Conservation (phyloP, 2,888 invertebrate species). For the Pollenia angustigena region DNA sequence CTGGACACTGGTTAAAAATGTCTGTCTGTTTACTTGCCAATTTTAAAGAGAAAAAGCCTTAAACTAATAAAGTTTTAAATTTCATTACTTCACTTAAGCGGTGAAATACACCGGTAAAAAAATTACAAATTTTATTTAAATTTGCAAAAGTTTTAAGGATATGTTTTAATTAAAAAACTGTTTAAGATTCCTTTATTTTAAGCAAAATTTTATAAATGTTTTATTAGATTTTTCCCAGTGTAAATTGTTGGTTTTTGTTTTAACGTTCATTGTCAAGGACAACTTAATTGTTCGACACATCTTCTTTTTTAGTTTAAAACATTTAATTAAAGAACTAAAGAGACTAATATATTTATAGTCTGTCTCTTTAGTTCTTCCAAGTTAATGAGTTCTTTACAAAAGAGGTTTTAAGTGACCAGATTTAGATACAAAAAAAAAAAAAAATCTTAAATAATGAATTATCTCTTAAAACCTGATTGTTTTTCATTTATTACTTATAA, state of each 20-base stretch:
- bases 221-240: slow-evolving; percentile 19
- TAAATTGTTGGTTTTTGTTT: slow-evolving; percentile 43
- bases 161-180: not conserved
- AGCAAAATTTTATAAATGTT: not conserved
- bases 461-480: slow-evolving; percentile 50
- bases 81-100: slow-evolving; percentile 50
- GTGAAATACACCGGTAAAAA: slow-evolving; percentile 17
- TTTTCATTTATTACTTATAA: slow-evolving; percentile 40
- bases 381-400: slow-evolving; percentile 55
- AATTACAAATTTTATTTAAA: not conserved
- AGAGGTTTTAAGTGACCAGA: slow-evolving; percentile 53
- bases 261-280: slow-evolving; percentile 75
- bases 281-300: slow-evolving; percentile 68
- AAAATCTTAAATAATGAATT: slow-evolving; percentile 44
- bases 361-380: not conserved
- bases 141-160: not conserved
- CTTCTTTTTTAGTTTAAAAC: not conserved
- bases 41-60: slow-evolving; percentile 40
- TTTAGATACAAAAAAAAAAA: slow-evolving; percentile 26
- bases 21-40: slow-evolving; percentile 41
- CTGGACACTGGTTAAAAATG: slow-evolving; percentile 49
- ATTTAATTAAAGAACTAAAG: too few species aligned
- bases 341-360: too few species aligned
- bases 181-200: not conserved
- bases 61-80: slow-evolving; percentile 70